Conservation (phyloP, 2,113 vertebrate species). For the Platysteira castanea region DNA sequence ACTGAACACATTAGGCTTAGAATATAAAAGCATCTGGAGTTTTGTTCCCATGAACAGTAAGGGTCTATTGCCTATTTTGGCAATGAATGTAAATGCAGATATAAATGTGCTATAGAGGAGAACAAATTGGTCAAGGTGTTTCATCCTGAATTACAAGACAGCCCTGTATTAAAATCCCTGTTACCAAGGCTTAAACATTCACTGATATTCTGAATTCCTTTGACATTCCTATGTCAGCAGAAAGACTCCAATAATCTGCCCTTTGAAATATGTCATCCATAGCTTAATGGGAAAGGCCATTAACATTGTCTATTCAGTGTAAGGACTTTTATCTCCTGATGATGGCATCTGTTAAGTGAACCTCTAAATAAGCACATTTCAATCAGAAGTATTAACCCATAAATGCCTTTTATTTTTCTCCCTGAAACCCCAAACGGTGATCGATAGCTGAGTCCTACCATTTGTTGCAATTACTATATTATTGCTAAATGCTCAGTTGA, state of each 20-base stretch:
- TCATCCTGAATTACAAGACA: neutral
- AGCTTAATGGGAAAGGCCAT: constrained; percentile 17
- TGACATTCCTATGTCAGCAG: constrained; percentile 4
- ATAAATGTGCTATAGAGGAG: neutral
- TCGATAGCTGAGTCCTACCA: neutral
- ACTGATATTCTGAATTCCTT: neutral
- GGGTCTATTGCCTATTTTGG: neutral
- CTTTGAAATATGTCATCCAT: neutral
- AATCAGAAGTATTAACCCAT: neutral
- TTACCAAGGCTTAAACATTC: neutral
- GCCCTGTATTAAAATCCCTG: neutral
- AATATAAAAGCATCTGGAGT: constrained; percentile 28
- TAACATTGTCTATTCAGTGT: neutral
- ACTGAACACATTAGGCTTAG: neutral
- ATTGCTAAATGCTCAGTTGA: neutral
- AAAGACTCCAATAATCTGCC: neutral
- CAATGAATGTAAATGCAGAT: constrained; percentile 2
- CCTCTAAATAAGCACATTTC: neutral
- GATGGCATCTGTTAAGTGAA: neutral
- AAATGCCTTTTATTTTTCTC: neutral
- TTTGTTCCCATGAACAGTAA: constrained; percentile 21
- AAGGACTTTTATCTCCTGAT: neutral
- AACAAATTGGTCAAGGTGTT: neutral
- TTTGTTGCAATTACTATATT: neutral
- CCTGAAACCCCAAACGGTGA: neutral